phyloP scores from a whole-genome alignment of 2,797 vertebrate genomes.

The Tokudaia tokunoshimensis region DNA sequence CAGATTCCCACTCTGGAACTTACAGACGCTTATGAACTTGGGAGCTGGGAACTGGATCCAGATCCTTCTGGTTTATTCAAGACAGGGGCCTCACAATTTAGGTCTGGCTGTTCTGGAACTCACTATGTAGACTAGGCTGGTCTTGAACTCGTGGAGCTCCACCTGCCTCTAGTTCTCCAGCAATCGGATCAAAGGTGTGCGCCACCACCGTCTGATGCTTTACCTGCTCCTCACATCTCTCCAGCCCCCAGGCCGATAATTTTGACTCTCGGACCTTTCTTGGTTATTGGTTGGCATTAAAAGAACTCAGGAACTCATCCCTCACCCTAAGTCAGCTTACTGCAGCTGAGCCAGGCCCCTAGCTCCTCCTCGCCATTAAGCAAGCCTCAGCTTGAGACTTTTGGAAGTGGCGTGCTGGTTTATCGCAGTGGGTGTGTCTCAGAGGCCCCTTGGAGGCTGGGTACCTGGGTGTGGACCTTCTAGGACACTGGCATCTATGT shows the following conservation, averaged over 20 bases:
- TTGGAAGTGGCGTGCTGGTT: fast-evolving
- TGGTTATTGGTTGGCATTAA: background rate
- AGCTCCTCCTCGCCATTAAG: background rate
- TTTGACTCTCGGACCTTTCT: background rate
- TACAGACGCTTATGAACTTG: background rate
- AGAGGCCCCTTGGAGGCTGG: background rate
- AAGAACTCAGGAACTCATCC: background rate
- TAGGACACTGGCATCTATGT: background rate
- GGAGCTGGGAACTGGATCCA: background rate
- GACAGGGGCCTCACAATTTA: background rate
- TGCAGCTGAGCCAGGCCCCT: too few relatives aligned
- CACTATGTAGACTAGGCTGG: background rate
- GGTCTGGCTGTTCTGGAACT: background rate
- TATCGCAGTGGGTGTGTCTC: background rate
- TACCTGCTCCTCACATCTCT: background rate
- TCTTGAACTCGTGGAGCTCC: too few relatives aligned
- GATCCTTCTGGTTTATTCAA: background rate
- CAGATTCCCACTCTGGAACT: background rate
- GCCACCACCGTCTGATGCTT: background rate
- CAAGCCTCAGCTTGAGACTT: background rate
- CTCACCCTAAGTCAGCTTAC: background rate
- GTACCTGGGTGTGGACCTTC: background rate
- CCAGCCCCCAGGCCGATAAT: background rate
- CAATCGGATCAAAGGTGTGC: background rate
- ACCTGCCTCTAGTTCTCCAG: background rate